Conservation (phyloP, 53 echinoderm and acorn worm genomes). For the Crossaster papposus region DNA sequence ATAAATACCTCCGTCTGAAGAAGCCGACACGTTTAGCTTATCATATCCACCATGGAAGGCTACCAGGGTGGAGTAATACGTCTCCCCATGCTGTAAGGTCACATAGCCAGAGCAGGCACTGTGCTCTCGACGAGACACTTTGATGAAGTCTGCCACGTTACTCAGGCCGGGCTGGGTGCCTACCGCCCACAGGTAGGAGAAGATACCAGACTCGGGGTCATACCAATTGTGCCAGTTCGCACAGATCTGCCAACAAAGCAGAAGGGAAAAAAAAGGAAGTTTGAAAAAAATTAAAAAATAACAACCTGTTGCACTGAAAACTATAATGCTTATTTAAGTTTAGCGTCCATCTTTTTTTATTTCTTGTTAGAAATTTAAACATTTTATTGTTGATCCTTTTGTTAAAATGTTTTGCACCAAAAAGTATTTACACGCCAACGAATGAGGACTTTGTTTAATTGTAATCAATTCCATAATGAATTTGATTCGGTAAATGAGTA, state of each 20-base stretch:
- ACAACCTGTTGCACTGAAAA: background rate
- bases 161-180: slow-evolving; percentile 45
- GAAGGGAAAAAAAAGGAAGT: background rate
- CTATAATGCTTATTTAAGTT: no score
- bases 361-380: no score
- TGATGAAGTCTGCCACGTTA: slow-evolving; percentile 31
- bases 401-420: no score
- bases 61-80: slow-evolving; percentile 51
- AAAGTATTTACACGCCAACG: no score
- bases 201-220: slow-evolving; percentile 67
- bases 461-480: no score
- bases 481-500: no score
- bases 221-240: slow-evolving; percentile 68
- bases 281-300: background rate
- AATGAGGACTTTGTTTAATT: no score
- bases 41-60: slow-evolving; percentile 72
- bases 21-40: slow-evolving; percentile 58
- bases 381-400: no score
- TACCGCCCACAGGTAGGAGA: slow-evolving; percentile 52
- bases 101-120: slow-evolving; percentile 21
- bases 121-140: slow-evolving; percentile 42
- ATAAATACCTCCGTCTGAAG: slow-evolving; percentile 68
- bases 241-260: slow-evolving; percentile 37
- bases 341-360: no score
- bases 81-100: slow-evolving; percentile 56